These are phyloP conservation scores for Magallana ariakensis DNA, from an alignment of 1,140 invertebrate species.

Conservation along the genomic window DNA sequence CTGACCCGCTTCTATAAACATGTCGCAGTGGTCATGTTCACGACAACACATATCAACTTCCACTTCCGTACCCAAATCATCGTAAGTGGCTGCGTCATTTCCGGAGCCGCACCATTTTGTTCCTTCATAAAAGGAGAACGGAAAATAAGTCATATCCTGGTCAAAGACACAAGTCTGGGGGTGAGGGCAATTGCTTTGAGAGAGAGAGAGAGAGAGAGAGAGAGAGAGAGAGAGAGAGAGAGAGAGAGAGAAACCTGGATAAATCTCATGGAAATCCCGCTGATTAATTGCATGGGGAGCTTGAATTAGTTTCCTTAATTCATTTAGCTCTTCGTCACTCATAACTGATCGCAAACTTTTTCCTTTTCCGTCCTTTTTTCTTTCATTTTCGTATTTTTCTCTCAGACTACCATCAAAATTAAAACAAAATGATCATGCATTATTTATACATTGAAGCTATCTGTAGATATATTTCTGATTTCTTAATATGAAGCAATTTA, in stretches of 20 bases:
- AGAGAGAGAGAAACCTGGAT: neutral
- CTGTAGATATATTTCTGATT: no score
- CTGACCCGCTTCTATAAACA: constrained; percentile 57
- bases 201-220: no score
- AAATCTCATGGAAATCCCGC: neutral
- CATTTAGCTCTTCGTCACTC: neutral
- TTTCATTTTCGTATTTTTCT: neutral
- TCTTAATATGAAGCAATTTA: no score
- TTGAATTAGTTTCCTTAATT: neutral
- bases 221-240: neutral
- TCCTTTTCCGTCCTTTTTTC: neutral
- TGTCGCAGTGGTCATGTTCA: constrained; percentile 89
- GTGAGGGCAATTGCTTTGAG: no score
- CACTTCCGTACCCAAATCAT: constrained; percentile 87
- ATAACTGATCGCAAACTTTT: neutral
- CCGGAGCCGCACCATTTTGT: constrained; percentile 93
- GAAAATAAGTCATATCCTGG: neutral
- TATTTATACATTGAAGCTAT: no score
- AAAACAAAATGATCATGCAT: neutral
- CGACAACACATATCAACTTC: constrained; percentile 90
- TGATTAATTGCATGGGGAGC: neutral
- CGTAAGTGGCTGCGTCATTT: constrained; percentile 86
- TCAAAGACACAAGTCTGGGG: no score
- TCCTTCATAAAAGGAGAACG: constrained; percentile 73
- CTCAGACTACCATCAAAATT: neutral